Base-by-base conservation (phyloP, 2,888 invertebrate species). In the Pimpla rufipes region DNA sequence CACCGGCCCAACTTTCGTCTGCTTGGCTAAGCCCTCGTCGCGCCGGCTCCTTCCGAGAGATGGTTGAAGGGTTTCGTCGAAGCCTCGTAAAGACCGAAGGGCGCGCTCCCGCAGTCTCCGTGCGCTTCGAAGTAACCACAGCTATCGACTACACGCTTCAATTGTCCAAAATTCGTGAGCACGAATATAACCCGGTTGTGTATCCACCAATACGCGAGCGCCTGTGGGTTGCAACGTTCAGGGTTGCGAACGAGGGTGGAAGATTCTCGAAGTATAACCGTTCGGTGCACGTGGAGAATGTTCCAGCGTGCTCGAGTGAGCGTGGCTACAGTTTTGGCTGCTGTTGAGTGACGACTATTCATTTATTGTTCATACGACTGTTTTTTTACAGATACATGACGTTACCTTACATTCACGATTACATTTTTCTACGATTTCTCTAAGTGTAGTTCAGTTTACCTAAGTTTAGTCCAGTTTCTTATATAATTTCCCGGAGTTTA, bases 41-140 rank as follows among this genome's bases (percentile, higher is more conserved):
- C 35, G 73, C 40, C 29, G 50, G 29, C 21, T 67, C 64, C 64
- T 57, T 81, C 71, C 62, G 40, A 59, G 64, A 67, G 75, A 71
- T 80, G 64, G 73, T 85, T 78, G 83, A 82, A 82, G 82, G 87
- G 86, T 87, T 86, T 87, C 87, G 76, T 50, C 74, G 86, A 86
- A 87, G 84, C 87, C 86, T 79, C 73, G 79, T 74, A 85, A 86
- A 86, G 52, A 64, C 81, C 45, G 73, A 81, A 85, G 78, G 68
- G 81, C 47, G 64, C 35, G 55, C 52, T 67, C 29, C 40, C 29
- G 40, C 8, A 55, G 37, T 67, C 68, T 42, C 68, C 42, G 29
- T 75, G 50, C 42, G 59, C 47, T 73, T 47, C 62, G 50, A 29
- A 52, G 50, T 64, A 82, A 82, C 81, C 85, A 79, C 83, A 81